Base-by-base conservation (phyloP, 2,888 invertebrate genomes). In the Sphinx pinastri region DNA sequence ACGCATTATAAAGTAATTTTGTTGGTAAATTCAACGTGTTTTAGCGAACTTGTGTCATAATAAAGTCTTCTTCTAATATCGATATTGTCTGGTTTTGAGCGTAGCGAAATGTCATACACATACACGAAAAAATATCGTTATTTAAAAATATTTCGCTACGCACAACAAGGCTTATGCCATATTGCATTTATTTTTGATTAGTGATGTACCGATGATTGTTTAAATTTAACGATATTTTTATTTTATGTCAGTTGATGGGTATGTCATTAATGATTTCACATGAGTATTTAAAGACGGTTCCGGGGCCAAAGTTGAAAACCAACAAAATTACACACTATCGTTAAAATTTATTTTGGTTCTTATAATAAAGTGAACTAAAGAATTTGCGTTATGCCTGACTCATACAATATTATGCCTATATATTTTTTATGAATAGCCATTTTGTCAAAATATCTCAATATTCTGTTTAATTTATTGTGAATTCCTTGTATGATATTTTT, bases 281-380 rank as follows among this genome's bases (percentile, higher is more conserved):
- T 49, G 63, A 63, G 49, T 25, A 47, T 54, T 54, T n/a, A 74
- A 78, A 77, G 76, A 79, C 74, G 69, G 71, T 76, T 76, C 76
- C 75, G 88, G 90, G 88, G 89, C 88, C 89, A 90, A 88, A 80
- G 76, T 74, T 74, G 74, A 72, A 80, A 81, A 77, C 47, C 81
- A 79, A 74, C 81, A 76, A 76, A 77, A 77, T 59, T 52, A 68
- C 60, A 70, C 66, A 52, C 14, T 49, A 13, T 63, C 19, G 49
- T 49, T 63, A 19, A 49, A 63, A 63, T 16, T 63, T 10, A 13
- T 55, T 55, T 55, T 7, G 16, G 16, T 55, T 55, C 19, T 55
- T 55, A 55, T 55, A 55, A 55, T 19, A 4, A 19, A 11, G 12
- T 55, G 19, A 55, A 10, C 2, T 55, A 55, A 55, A 19, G n/a